phyloP scores from a whole-genome alignment of 2,113 vertebrate species.

The Paramisgurnus dabryanus region DNA sequence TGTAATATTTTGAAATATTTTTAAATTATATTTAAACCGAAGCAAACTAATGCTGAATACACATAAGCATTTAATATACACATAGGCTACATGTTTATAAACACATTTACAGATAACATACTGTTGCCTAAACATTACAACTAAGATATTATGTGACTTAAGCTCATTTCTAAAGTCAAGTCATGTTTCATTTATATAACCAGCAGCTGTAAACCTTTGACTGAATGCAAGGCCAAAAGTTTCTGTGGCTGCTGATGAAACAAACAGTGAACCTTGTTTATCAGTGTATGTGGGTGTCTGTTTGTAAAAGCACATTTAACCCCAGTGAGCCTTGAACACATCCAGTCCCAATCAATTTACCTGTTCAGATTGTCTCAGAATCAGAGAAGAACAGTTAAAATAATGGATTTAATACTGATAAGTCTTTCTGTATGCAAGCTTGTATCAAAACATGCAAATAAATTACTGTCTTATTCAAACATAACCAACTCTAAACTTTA shows the following conservation, averaged over 20 bases:
- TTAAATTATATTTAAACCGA: too few relatives aligned
- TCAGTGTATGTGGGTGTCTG: constrained; percentile 38
- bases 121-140: too few relatives aligned
- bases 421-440: neutral
- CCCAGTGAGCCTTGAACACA: constrained; percentile 16
- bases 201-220: neutral
- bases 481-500: neutral
- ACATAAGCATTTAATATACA: too few relatives aligned
- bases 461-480: neutral
- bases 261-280: constrained; percentile 10
- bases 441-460: neutral
- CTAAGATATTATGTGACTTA: too few relatives aligned
- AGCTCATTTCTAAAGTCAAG: too few relatives aligned
- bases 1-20: too few relatives aligned
- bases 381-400: neutral
- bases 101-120: too few relatives aligned
- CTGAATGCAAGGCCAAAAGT: neutral
- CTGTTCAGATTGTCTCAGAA: neutral
- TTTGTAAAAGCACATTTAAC: constrained; percentile 28
- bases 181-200: neutral
- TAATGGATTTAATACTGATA: neutral
- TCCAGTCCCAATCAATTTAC: neutral
- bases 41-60: too few relatives aligned
- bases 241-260: neutral
- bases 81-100: too few relatives aligned